phyloP scores from a whole-genome alignment of 1,140 invertebrate species.

The Lerema accius region DNA sequence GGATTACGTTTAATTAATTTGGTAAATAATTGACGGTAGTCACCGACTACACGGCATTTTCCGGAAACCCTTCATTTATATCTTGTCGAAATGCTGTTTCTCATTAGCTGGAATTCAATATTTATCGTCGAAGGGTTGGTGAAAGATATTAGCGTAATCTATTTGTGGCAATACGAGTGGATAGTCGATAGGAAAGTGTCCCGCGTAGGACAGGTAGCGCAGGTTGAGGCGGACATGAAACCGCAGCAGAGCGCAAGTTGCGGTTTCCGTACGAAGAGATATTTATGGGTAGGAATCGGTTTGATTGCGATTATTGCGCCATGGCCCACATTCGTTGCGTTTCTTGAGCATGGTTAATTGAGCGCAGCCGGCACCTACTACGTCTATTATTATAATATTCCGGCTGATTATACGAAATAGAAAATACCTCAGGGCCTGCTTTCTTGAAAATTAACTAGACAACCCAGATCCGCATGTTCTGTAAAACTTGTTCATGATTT shows the following conservation, averaged over 20 bases:
- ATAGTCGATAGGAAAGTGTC: conserved; percentile 13
- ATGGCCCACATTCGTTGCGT: conserved; percentile 44
- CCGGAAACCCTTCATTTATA: no score
- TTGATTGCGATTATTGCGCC: conserved; percentile 46
- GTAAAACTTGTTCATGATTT: no score
- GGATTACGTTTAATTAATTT: no score
- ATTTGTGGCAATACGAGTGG: conserved; percentile 16
- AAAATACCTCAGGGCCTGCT: conserved; percentile 67
- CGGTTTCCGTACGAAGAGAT: conserved; percentile 24
- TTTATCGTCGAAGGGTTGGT: no score
- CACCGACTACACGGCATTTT: no score
- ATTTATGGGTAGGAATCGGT: conserved; percentile 40
- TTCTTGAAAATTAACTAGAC: conserved; percentile 51
- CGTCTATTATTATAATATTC: conserved; percentile 67
- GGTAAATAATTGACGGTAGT: no score
- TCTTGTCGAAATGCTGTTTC: no score
- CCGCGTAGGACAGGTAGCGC: conserved; percentile 6
- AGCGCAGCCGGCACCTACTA: conserved; percentile 51
- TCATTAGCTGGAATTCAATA: no score
- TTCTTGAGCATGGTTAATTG: conserved; percentile 58
- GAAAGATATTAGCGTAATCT: conserved; percentile 4
- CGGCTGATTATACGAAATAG: conserved; percentile 71
- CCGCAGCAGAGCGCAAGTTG: conserved; percentile 22
- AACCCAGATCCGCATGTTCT: conserved; percentile 56
- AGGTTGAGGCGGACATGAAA: conserved; percentile 24